A percentile compares a stretch with the other conserved stretches of the same genome.
phyloP scores from a whole-genome alignment of 2,113 vertebrate genomes.

The Zosterops hypoxanthus region DNA sequence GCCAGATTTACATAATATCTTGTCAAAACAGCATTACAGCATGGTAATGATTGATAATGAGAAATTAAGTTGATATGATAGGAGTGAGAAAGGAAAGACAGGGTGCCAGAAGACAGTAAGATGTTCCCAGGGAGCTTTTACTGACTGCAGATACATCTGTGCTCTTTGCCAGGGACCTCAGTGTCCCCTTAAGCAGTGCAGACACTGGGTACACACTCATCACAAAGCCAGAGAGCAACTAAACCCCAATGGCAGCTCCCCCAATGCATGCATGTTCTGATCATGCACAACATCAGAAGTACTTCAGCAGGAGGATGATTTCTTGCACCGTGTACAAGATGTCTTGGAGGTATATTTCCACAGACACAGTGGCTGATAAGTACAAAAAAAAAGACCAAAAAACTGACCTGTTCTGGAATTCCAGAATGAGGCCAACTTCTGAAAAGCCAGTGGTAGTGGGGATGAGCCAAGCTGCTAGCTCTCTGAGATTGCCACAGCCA shows the following conservation, averaged over 20 bases:
- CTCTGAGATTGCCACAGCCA: not conserved
- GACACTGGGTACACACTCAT: fast-evolving
- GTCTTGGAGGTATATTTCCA: not conserved
- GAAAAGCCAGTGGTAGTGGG: not conserved
- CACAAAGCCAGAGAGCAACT: not conserved
- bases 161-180: not conserved
- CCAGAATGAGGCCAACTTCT: not conserved
- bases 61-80: not conserved
- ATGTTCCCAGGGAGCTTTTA: not conserved
- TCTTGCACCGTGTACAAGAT: not conserved
- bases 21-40: not conserved
- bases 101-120: not conserved
- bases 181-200: not conserved
- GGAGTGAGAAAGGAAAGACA: not conserved
- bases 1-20: not conserved
- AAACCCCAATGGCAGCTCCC: not conserved
- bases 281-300: not conserved
- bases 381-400: not conserved
- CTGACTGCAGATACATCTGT: not conserved
- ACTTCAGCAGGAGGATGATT: not conserved
- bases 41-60: fast-evolving
- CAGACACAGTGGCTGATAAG: not conserved
- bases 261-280: not conserved
- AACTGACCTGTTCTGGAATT: not conserved
- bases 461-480: not conserved